A percentile compares a stretch with the other conserved stretches of the same genome.
Conservation (phyloP, 2,113 vertebrate species). For the Cardinalis cardinalis region DNA sequence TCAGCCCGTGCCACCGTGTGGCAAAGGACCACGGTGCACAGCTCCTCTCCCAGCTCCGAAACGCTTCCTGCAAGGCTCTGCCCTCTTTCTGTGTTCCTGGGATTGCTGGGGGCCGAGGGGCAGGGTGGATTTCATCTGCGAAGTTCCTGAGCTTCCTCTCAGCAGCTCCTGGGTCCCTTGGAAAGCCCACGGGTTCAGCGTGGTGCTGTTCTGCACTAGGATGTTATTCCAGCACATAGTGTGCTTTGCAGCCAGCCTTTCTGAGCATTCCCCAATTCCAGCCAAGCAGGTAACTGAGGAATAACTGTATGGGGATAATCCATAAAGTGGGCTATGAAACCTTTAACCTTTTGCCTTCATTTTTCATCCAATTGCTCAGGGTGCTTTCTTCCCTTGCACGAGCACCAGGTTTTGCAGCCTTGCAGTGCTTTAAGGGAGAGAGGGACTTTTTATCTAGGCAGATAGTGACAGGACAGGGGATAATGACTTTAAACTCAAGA, state of each 20-base stretch:
- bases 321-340: not conserved
- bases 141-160: rapidly evolving
- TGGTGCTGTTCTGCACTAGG: not conserved
- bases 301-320: not conserved
- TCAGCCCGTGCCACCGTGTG: conserved; percentile 19
- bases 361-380: rapidly evolving
- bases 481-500: not conserved
- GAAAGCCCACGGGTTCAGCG: rapidly evolving
- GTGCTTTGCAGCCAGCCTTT: not conserved
- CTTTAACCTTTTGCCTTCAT: not conserved
- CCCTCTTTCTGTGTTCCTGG: not conserved
- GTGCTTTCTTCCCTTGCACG: not conserved
- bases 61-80: not conserved
- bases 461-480: not conserved
- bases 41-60: not conserved
- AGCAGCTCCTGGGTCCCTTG: rapidly evolving
- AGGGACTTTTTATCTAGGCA: not conserved
- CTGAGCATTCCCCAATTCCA: rapidly evolving
- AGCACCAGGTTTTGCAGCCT: not conserved
- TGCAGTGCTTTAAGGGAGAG: not conserved
- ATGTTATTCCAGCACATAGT: too few species aligned
- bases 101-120: not conserved
- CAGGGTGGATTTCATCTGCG: rapidly evolving
- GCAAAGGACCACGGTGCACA: not conserved
- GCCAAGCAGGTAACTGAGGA: not conserved